Base-by-base conservation (phyloP, 2,113 vertebrate genomes). In the Burhinus bistriatus region DNA sequence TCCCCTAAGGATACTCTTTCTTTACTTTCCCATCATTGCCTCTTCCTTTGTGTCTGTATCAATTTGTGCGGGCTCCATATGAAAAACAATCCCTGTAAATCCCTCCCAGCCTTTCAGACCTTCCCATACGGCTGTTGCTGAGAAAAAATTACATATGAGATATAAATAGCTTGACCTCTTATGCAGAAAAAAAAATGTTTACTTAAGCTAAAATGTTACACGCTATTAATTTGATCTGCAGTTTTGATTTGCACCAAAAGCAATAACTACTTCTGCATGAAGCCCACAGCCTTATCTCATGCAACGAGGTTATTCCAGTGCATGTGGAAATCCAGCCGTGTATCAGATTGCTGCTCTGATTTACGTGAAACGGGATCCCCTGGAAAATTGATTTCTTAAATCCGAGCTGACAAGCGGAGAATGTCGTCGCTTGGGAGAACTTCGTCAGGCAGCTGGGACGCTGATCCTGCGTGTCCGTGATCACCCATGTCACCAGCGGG, bases 231-330 rank as follows among this genome's bases (percentile, higher is more conserved):
- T 90, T 57, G 70, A 91, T 86, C 64, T 34, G n/a, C 57, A 78
- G 61, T 49, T 86, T 76, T 87, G 93, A 90, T 96, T n/a, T 86
- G 79, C 91, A 92, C 36, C 68, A 27, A 82, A 69, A 93, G 40
- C 76, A 49, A 1, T 20, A 76, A 65, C 62, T 75, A 11, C 12
- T 95, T 55, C 64, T 65, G 89, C 86, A 17, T 4, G 49, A 55
- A 52, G 61, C 58, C 62, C 65, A 21, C 47, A 40, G 71, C 42
- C 44, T 65, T 38, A 62, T 44, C 82, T 83, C 90, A 36, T 22
- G 70, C 79, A 9, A 25, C 0, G 7, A 45, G 85, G 70, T 71
- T 75, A 69, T 88, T 78, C 42, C 54, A 29, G 68, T 3, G 49
- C 55, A 14, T 3, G 40, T 38, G 49, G 72, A 64, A 80, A 66